Evolutionary conservation across 35 echinoderm and acorn worm genomes (phyloP).

Genomic region (Nesometra sesokonis): DNA sequence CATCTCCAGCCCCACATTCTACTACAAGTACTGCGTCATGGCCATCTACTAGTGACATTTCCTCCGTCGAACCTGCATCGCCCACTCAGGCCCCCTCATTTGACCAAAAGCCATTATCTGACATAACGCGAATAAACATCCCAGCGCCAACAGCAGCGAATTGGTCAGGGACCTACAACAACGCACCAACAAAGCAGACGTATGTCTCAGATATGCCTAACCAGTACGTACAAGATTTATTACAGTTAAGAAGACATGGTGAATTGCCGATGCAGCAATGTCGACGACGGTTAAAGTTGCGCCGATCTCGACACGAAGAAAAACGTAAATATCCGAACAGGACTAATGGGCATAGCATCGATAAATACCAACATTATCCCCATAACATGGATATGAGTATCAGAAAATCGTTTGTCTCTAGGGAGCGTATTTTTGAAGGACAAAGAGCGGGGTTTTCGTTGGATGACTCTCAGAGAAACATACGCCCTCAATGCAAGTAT

Average conservation of each 20-base stretch:
- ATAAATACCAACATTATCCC: neutral
- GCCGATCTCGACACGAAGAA: neutral
- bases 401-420: neutral
- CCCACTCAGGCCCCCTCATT: neutral
- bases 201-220: neutral
- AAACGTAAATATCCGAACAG: neutral
- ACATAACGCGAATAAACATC: neutral
- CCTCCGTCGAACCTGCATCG: neutral
- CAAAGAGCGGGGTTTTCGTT: neutral
- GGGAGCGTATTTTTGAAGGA: neutral
- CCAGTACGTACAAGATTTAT: neutral
- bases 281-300: neutral
- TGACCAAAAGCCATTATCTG: neutral
- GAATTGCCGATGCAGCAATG: neutral
- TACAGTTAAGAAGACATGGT: neutral
- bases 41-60: neutral
- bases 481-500: neutral
- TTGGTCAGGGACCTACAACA: neutral
- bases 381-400: neutral
- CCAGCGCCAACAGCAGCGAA: neutral
- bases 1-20: neutral
- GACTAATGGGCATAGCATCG: neutral
- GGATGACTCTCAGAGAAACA: neutral
- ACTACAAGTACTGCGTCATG: neutral
- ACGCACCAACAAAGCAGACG: too few relatives aligned